A percentile compares a stretch with the other conserved stretches of the same genome.
Conservation (phyloP, 2,888 invertebrate species). For the Agrochola circellaris region DNA sequence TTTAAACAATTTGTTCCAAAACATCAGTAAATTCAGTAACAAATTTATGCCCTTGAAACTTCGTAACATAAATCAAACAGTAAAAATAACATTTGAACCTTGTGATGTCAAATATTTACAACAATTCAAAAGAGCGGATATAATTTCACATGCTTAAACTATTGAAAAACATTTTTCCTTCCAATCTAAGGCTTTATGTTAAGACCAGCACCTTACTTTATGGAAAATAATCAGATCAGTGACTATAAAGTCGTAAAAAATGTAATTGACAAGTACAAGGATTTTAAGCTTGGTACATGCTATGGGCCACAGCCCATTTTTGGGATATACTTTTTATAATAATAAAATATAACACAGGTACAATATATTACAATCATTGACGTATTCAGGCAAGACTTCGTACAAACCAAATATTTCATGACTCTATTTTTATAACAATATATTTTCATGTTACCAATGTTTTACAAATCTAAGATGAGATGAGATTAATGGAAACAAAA, state of each 20-base stretch:
- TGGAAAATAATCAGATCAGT: slow-evolving; percentile 74
- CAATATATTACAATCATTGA: slow-evolving; percentile 64
- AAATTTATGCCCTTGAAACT: slow-evolving; percentile 76
- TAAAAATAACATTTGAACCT: slow-evolving; percentile 72
- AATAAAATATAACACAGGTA: slow-evolving; percentile 66
- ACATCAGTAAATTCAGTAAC: slow-evolving; percentile 82
- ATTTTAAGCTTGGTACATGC: slow-evolving; percentile 47
- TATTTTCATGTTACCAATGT: slow-evolving; percentile 28
- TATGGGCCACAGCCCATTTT: slow-evolving; percentile 46
- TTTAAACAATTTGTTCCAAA: slow-evolving; percentile 84
- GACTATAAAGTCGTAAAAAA: slow-evolving; percentile 56
- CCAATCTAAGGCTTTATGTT: slow-evolving; percentile 55
- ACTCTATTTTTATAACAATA: slow-evolving; percentile 35
- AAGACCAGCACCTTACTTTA: slow-evolving; percentile 74
- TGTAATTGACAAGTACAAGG: slow-evolving; percentile 68
- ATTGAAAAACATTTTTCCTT: slow-evolving; percentile 58
- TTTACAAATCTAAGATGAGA: slow-evolving; percentile 37
- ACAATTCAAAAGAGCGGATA: slow-evolving; percentile 71
- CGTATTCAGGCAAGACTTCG: slow-evolving; percentile 63
- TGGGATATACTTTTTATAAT: slow-evolving; percentile 42
- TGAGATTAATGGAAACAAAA: slow-evolving; percentile 50
- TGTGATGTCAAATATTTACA: slow-evolving; percentile 88
- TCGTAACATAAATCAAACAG: slow-evolving; percentile 68
- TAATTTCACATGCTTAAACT: slow-evolving; percentile 62
- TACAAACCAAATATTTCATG: slow-evolving; percentile 53